Percentiles rank a stretch among this genome's conserved stretches.
Evolutionary conservation across 2,113 vertebrate genomes (phyloP).

Genomic region (Apodemus speciosus): DNA sequence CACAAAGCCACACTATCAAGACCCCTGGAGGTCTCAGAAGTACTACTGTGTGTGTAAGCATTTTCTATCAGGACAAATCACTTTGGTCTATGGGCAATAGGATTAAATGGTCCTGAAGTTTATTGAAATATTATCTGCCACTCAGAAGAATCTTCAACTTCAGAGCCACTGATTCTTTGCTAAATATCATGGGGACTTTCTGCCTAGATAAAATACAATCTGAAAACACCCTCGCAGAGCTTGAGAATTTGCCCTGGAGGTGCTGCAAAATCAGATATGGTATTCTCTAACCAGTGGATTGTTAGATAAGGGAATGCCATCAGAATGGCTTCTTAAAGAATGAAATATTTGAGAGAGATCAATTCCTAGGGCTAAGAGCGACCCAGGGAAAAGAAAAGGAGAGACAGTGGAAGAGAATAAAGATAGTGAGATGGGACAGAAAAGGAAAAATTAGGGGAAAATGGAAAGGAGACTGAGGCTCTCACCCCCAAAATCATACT

Average conservation of each 20-base stretch:
- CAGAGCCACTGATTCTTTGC: conserved; percentile 18
- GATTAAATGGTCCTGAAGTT: conserved; percentile 39
- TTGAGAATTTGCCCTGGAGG: neutral
- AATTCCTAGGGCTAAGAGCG: neutral
- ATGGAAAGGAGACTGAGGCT: neutral
- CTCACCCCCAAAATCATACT: too few relatives aligned
- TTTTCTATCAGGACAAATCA: neutral
- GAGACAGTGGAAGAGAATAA: neutral
- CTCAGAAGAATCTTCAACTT: neutral
- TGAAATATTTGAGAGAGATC: neutral
- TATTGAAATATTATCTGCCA: neutral
- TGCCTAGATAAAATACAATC: neutral
- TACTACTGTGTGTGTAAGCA: neutral
- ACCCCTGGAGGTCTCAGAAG: neutral
- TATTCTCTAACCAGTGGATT: neutral
- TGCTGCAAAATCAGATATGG: neutral
- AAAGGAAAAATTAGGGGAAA: neutral
- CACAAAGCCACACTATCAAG: neutral
- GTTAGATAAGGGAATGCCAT: neutral
- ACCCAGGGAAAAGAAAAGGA: neutral
- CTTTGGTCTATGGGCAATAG: conserved; percentile 2
- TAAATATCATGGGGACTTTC: neutral
- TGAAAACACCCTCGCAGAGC: neutral
- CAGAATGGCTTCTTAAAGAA: neutral
- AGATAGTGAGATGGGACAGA: neutral